phyloP scores from a whole-genome alignment of 2,113 vertebrate species.

The Nothocercus nigrocapillus region DNA sequence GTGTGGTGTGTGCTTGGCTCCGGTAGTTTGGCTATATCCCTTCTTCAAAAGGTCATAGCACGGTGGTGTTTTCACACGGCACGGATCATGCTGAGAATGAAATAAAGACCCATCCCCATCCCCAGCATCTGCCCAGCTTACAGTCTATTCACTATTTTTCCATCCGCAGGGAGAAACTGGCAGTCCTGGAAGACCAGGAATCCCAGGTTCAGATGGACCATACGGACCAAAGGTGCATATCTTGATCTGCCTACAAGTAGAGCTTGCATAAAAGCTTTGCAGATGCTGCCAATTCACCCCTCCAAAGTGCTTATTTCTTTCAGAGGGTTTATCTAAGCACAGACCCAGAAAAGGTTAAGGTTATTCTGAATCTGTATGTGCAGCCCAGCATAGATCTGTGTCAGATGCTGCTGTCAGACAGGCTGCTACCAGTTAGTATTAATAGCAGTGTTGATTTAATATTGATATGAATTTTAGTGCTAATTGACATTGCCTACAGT shows the following conservation, averaged over 20 bases:
- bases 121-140: background rate
- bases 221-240: slow-evolving; percentile 80
- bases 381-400: background rate
- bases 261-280: background rate
- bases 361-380: background rate
- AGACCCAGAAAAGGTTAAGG: background rate
- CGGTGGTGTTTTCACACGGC: background rate
- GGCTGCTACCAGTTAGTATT: background rate
- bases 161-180: slow-evolving; percentile 82
- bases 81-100: too few relatives aligned
- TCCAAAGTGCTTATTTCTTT: fast-evolving
- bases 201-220: slow-evolving; percentile 77
- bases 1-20: background rate
- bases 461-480: too few relatives aligned
- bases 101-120: too few relatives aligned
- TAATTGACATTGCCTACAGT: too few relatives aligned
- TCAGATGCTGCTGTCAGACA: background rate
- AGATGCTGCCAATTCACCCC: background rate
- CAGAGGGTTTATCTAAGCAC: background rate
- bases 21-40: background rate
- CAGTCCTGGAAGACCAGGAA: slow-evolving; percentile 77
- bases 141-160: background rate
- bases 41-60: too few relatives aligned
- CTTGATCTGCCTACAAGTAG: background rate
- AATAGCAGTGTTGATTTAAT: too few relatives aligned